These are phyloP conservation scores for Tetrapedia diversipes DNA, from an alignment of 2,888 invertebrate species.

Conservation along the genomic window DNA sequence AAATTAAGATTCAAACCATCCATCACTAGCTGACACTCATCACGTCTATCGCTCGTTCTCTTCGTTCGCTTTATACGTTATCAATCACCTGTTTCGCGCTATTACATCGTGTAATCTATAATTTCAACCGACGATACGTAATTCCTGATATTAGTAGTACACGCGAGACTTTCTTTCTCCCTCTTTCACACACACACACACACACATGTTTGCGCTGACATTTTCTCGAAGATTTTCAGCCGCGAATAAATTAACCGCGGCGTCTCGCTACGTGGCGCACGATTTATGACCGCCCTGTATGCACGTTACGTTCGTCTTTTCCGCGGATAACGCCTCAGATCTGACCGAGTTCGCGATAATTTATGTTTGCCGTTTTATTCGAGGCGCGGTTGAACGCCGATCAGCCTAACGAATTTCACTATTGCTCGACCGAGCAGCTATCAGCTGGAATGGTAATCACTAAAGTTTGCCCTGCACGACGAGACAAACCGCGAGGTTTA, in stretches of 20 bases:
- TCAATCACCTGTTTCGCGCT: conserved; percentile 31
- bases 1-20: neutral
- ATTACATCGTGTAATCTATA: conserved; percentile 35
- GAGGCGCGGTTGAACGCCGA: conserved; percentile 18
- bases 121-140: conserved; percentile 22
- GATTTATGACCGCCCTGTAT: conserved; percentile 21
- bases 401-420: conserved; percentile 29
- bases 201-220: conserved; percentile 19
- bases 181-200: too few relatives aligned
- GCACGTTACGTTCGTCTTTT: conserved; percentile 15
- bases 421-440: conserved; percentile 1
- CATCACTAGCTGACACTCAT: neutral
- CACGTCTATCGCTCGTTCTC: neutral
- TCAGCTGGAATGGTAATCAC: neutral
- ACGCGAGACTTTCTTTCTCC: neutral
- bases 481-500: neutral
- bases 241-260: conserved; percentile 21
- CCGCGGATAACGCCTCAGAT: neutral
- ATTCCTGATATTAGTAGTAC: conserved; percentile 28
- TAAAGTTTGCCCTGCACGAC: too few relatives aligned
- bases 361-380: conserved; percentile 9
- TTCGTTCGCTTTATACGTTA: conserved; percentile 9
- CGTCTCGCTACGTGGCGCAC: neutral
- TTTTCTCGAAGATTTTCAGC: conserved; percentile 31
- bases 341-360: conserved; percentile 27